Base-by-base conservation (phyloP, 2,113 vertebrate genomes). In the Triplophysa dalaica region DNA sequence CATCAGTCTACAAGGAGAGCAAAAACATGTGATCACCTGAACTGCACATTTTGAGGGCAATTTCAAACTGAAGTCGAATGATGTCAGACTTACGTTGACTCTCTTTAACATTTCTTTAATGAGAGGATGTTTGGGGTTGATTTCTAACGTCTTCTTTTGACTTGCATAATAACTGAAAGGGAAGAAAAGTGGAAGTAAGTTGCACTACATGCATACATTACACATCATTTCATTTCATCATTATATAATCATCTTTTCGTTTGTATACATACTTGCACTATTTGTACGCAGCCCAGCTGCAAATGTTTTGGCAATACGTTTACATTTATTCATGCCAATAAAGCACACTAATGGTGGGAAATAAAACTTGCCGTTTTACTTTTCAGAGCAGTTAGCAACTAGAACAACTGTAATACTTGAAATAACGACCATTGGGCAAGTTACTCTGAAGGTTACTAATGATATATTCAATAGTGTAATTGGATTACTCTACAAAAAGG, bases 81-180 rank as follows among this genome's bases (percentile, higher is more conserved):
- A 33, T n/a, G 26, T 7, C 21, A 13, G 12, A 41, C 88, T 94
- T 89, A 98, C 97, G 85, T 93, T 92, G 76, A 99, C 90, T 85
- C 92, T 91, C n/a, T 91, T 94, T 67, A 99, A 92, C 95, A 99
- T 96, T 83, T 98, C 94, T 90, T 95, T 98, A 85, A 99, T 95
- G 26, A 99, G 91, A 2, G 97, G 97, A 86, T 99, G 98, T 86
- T 96, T 95, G 81, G 98, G 97, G 83, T 99, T 99, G 81, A 99
- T 91, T 93, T 99, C 98, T 87, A 99, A 92, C 17, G 96, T 99
- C 88, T 99, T 99, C 91, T 99, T 99, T 87, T 99, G 98, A 88
- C 97, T 97, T 72, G 96, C 95, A 7, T 99, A 99, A 54, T 98
- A 99, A 90, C 97, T 99, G 82, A 54, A 84, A 87, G 17, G 33